Base-by-base conservation (phyloP, 2,113 vertebrate species). In the Zosterops pallidus region DNA sequence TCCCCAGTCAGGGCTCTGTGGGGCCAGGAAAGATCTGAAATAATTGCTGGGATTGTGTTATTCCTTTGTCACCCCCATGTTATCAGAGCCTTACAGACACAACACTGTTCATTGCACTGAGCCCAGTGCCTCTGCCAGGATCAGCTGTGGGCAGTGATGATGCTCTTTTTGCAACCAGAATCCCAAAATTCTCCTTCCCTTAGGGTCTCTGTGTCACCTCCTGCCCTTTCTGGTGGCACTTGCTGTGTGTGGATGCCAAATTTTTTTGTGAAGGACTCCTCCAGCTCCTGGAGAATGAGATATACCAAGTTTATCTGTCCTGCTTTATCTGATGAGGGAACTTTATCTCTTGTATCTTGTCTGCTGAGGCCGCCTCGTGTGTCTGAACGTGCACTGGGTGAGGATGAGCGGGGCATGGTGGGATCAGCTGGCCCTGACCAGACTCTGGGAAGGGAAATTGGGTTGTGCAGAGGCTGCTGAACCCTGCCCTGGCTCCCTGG, bases 161-260 rank as follows among this genome's bases (percentile, higher is more conserved):
- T 31, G 47, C 14, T 42, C 29, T 35, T 14, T 26, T 55, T 77
- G 44, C 7, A 60, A 60, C 8, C 57, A 64, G 57, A 68, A 53
- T n/a, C 9, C 47, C 31, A 14, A 33, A 83, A 55, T 86, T 76
- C 57, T 49, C 37, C 25, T 80, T 56, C 29, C 26, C 3, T 52
- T 9, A 15, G 20, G 33, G 31, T 44, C 31, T 44, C 12, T 56
- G 69, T 44, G 41, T 74, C 37, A 24, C 39, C 76, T 67, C 56
- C 52, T 49, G n/a, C 56, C 35, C 52, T 41, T 50, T 59, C 57
- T 55, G 60, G 42, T 50, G 46, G 14, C 31, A 21, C 9, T 72
- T 0, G 0, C 0, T 4, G 42, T 6, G 22, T 1, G 8, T 19
- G 21, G 37, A 20, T 6, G 7, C 46, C 16, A 22, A 56, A 5